A percentile compares a stretch with the other conserved stretches of the same genome.
Conservation (phyloP, 2,888 invertebrate genomes). For the Patella ulyssiponensis region DNA sequence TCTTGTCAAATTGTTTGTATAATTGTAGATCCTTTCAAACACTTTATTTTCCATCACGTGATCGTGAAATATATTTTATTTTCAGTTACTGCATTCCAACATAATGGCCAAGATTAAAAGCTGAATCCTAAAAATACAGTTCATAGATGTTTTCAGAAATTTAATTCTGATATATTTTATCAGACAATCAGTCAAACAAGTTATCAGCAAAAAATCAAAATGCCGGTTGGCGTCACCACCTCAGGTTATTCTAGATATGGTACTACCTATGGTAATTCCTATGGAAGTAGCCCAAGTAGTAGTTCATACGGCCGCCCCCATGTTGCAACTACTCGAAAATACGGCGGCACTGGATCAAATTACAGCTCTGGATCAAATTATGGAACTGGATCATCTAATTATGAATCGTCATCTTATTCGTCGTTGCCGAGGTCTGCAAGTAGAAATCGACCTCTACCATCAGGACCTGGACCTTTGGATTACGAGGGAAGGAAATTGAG, state of each 20-base stretch:
- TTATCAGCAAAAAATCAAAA: too few species aligned
- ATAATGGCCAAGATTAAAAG: too few species aligned
- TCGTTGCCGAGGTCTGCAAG: neutral
- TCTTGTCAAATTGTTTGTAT: too few species aligned
- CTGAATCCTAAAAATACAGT: too few species aligned
- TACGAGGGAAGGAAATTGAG: slow-evolving; percentile 46
- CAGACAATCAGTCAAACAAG: too few species aligned
- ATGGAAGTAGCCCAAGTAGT: slow-evolving; percentile 27
- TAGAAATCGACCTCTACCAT: slow-evolving; percentile 45
- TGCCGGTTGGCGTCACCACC: neutral
- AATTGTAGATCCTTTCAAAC: too few species aligned
- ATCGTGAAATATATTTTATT: too few species aligned
- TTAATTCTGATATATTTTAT: too few species aligned
- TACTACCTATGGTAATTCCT: slow-evolving; percentile 35
- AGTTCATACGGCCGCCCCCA: slow-evolving; percentile 20
- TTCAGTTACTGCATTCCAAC: too few species aligned
- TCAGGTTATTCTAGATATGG: slow-evolving; percentile 19
- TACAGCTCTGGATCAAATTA: too few species aligned
- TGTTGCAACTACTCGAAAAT: slow-evolving; percentile 4
- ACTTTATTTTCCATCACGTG: too few species aligned
- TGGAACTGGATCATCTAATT: neutral
- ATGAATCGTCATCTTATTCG: neutral
- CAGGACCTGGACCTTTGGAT: slow-evolving; percentile 59
- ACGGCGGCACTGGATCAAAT: neutral
- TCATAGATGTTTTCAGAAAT: too few species aligned